Evolutionary conservation across 2,113 vertebrate species (phyloP).

Genomic region (Collichthys lucidus): DNA sequence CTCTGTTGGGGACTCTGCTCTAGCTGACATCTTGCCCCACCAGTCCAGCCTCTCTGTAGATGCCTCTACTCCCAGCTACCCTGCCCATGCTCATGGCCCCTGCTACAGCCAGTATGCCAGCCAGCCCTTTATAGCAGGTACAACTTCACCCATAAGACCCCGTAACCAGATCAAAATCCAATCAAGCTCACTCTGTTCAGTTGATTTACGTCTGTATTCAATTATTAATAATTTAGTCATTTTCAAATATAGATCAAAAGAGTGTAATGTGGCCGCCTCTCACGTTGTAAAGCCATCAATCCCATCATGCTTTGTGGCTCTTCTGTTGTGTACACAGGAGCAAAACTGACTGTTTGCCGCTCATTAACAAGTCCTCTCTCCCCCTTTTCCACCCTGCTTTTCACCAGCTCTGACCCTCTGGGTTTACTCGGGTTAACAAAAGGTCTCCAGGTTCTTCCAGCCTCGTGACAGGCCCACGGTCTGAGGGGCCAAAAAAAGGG

Average conservation of each 20-base stretch:
- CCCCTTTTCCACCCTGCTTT: constrained; percentile 47
- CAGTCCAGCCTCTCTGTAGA: constrained; percentile 90
- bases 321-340: constrained; percentile 61
- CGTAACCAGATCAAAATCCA: constrained; percentile 28
- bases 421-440: constrained; percentile 72
- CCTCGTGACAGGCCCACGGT: constrained; percentile 71
- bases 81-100: constrained; percentile 85
- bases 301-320: constrained; percentile 48
- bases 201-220: constrained; percentile 37
- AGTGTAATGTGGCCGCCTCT: constrained; percentile 23
- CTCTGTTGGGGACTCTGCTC: constrained; percentile 88
- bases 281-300: constrained; percentile 25
- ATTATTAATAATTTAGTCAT: not conserved
- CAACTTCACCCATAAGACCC: constrained; percentile 66
- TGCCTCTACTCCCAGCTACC: constrained; percentile 90
- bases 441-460: constrained; percentile 61
- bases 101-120: constrained; percentile 90
- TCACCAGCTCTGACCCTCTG: constrained; percentile 61
- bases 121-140: constrained; percentile 93
- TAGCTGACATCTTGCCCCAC: constrained; percentile 91
- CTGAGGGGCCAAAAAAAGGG: constrained; percentile 47
- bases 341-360: constrained; percentile 58
- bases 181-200: constrained; percentile 22
- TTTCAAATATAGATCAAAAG: constrained; percentile 26
- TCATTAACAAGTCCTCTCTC: constrained; percentile 70